Evolutionary conservation across 2,113 vertebrate species (phyloP).

Genomic region (Myxocyprinus asiaticus): DNA sequence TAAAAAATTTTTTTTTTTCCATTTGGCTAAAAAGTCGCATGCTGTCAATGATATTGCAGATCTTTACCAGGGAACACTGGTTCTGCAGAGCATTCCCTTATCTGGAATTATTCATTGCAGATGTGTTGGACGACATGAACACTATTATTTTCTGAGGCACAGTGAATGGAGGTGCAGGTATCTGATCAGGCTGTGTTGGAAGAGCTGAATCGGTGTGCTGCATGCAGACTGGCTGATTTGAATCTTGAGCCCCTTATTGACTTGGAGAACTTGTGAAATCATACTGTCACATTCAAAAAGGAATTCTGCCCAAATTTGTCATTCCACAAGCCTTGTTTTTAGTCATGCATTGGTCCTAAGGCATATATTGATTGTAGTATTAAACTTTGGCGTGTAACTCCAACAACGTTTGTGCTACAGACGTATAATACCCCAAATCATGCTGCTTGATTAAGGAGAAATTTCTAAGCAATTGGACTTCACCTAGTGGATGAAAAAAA

Average conservation of each 20-base stretch:
- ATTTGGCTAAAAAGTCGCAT: constrained; percentile 23
- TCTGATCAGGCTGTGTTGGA: neutral
- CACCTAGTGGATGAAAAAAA: too few species aligned
- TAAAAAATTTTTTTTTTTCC: constrained; percentile 26
- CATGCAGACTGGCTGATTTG: neutral
- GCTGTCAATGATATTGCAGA: constrained; percentile 21
- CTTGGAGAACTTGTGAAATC: neutral
- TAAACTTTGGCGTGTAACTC: too few species aligned
- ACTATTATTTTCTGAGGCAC: constrained; percentile 9
- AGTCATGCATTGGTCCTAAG: neutral
- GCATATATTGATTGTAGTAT: too few species aligned
- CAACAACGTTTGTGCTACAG: too few species aligned
- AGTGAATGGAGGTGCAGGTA: neutral
- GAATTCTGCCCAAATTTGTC: neutral
- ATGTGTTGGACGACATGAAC: constrained; percentile 23
- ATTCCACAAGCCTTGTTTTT: neutral
- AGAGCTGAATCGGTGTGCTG: neutral
- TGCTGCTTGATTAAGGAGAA: too few species aligned
- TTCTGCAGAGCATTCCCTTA: constrained; percentile 18
- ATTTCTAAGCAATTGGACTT: too few species aligned
- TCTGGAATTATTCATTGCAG: neutral
- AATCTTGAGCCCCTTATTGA: neutral
- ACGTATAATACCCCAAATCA: too few species aligned
- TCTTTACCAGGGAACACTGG: constrained; percentile 2
- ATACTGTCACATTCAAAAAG: too few species aligned